A percentile compares a stretch with the other conserved stretches of the same genome.
These are phyloP conservation scores for Bimastos eiseni DNA, from an alignment of 2,888 invertebrate genomes.

Conservation along the genomic window DNA sequence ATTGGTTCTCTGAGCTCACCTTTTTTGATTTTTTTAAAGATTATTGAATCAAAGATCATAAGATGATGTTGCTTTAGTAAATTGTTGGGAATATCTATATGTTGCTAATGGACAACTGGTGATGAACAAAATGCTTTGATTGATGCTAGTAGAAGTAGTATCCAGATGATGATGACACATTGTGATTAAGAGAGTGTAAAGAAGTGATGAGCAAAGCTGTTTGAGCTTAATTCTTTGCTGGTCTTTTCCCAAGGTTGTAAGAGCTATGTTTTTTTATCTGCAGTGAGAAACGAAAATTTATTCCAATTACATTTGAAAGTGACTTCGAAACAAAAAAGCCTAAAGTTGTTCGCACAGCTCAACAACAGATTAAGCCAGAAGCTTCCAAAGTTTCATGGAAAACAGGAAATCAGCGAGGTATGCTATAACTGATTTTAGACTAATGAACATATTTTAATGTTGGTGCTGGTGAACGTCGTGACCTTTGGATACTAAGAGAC, in stretches of 20 bases:
- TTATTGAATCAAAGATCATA: neutral
- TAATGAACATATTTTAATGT: neutral
- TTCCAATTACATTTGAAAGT: neutral
- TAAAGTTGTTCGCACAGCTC: neutral
- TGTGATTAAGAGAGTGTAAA: neutral
- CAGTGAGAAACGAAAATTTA: conserved; percentile 5
- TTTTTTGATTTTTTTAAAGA: neutral
- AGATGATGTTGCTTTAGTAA: neutral
- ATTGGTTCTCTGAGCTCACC: neutral
- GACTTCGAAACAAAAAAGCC: neutral
- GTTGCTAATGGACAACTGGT: no score
- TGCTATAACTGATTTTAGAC: neutral
- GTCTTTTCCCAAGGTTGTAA: neutral
- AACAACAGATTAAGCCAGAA: neutral
- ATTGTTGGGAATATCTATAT: no score
- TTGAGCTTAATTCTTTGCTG: neutral
- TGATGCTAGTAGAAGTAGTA: neutral
- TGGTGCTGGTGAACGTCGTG: neutral
- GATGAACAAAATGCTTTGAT: no score
- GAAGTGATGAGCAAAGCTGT: neutral
- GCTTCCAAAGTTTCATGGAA: neutral
- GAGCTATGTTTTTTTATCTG: neutral
- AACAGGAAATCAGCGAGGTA: neutral
- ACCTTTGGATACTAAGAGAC: neutral
- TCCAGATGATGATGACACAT: neutral